Evolutionary conservation across 2,888 invertebrate species (phyloP).

Genomic region (Drosophila pseudotalamancana): DNA sequence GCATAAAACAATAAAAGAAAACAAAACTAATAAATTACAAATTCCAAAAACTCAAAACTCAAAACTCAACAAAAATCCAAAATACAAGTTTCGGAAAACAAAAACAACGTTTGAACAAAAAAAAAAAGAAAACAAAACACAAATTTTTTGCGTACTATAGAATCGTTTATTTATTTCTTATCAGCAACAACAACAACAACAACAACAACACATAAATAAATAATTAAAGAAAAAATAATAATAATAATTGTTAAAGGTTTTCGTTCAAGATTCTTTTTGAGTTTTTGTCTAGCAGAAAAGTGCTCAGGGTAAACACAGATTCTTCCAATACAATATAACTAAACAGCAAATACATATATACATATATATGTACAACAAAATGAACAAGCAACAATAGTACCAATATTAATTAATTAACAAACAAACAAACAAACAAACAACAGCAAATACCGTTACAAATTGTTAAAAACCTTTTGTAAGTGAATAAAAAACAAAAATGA

Average conservation of each 20-base stretch:
- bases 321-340: slow-evolving; percentile 83
- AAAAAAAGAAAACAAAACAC: slow-evolving; percentile 8
- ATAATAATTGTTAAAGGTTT: background rate
- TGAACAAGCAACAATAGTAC: slow-evolving; percentile 69
- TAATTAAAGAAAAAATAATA: slow-evolving; percentile 8
- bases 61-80: slow-evolving; percentile 45
- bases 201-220: slow-evolving; percentile 12
- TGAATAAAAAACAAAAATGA: background rate
- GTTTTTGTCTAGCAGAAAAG: slow-evolving; percentile 76
- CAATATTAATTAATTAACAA: slow-evolving; percentile 46
- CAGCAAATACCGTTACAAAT: slow-evolving; percentile 18
- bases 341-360: slow-evolving; percentile 56
- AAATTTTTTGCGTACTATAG: slow-evolving; percentile 41
- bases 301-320: slow-evolving; percentile 85
- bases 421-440: slow-evolving; percentile 39
- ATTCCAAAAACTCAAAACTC: slow-evolving; percentile 43
- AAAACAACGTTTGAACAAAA: slow-evolving; percentile 23
- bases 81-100: slow-evolving; percentile 68
- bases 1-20: slow-evolving; percentile 13
- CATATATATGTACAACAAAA: slow-evolving; percentile 32
- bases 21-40: slow-evolving; percentile 24
- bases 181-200: slow-evolving; percentile 24
- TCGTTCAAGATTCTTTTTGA: slow-evolving; percentile 24
- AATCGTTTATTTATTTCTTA: slow-evolving; percentile 18
- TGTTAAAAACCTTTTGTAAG: slow-evolving; percentile 22